Base-by-base conservation (phyloP, 2,113 vertebrate genomes). In the Sander lucioperca region DNA sequence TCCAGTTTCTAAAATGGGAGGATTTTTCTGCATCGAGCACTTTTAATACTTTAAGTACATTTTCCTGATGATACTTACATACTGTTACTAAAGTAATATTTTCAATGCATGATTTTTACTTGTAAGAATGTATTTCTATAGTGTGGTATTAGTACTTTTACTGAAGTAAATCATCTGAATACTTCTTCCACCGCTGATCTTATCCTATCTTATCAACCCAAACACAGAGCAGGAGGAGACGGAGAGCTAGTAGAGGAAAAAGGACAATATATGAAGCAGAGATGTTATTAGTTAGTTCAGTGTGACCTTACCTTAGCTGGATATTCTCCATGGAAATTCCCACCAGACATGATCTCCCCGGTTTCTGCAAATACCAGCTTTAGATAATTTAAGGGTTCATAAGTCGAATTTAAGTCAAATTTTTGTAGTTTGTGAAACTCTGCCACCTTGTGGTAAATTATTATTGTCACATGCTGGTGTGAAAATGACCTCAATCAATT, bases 281-380 rank as follows among this genome's bases (percentile, higher is more conserved):
- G n/a, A 9, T 51, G 57, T 62, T 8, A n/a, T 65, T 14, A 39
- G n/a, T 48, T 6, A 9, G 5, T 51, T 36, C n/a, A 59, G 6
- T 61, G n/a, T 27, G 58, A 50, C 43, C 10, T 6, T 11, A 94
- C 91, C 82, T 92, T 89, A 68, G 90, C 97, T 85, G 97, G 96
- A 87, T 97, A 97, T 25, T 74, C 67, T 56, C 51, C 61, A 33
- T 72, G 74, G 61, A 78, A 72, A 47, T 78, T 53, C 50, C 75
- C 75, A 4, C 63, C 70, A 9, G 75, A 74, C 18, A 59, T 33
- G 1, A 16, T 33, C 59, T 56, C 23, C 5, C 23, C 8, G 18
- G 16, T 72, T 58, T 72, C 81, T 95, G 75, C 53, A 61, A 79
- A 84, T 3, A 97, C 96, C 96, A 97, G 97, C 97, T 98, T 93